These are phyloP conservation scores for Dryobota labecula DNA, from an alignment of 2,888 invertebrate genomes.

Conservation along the genomic window DNA sequence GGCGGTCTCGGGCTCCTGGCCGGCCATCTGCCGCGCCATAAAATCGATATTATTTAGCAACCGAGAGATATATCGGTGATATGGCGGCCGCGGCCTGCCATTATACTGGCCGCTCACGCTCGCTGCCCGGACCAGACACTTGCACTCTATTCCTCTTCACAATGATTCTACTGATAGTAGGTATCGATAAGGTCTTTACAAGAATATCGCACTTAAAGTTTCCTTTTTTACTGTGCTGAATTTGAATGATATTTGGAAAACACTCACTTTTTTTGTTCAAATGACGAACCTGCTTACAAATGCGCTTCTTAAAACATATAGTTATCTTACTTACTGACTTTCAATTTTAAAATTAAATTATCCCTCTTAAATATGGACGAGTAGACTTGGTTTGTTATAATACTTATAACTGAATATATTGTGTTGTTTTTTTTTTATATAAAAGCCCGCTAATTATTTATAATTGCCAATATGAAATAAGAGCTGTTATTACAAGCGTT, in stretches of 20 bases:
- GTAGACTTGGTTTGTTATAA: too few relatives aligned
- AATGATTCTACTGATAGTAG: conserved; percentile 41
- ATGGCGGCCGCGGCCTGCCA: conserved; percentile 43
- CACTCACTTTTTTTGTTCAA: neutral
- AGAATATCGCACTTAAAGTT: conserved; percentile 28
- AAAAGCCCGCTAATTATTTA: neutral
- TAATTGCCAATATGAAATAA: conserved; percentile 24
- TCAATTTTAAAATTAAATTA: conserved; percentile 2
- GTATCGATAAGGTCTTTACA: conserved; percentile 34
- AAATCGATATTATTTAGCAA: conserved; percentile 89
- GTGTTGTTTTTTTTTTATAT: neutral
- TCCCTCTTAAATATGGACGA: neutral
- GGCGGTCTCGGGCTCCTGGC: conserved; percentile 77
- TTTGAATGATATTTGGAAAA: neutral
- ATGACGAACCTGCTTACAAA: neutral
- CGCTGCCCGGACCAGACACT: conserved; percentile 5
- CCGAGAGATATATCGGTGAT: conserved; percentile 73
- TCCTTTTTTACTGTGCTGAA: neutral
- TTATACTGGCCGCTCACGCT: conserved; percentile 23
- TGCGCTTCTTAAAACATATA: neutral
- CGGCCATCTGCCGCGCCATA: conserved; percentile 89
- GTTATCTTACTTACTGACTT: neutral
- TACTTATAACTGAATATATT: neutral
- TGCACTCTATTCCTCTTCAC: conserved; percentile 22
- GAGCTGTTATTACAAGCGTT: conserved; percentile 22